Conservation (phyloP, 1,140 invertebrate species). For the Araneus ventricosus region DNA sequence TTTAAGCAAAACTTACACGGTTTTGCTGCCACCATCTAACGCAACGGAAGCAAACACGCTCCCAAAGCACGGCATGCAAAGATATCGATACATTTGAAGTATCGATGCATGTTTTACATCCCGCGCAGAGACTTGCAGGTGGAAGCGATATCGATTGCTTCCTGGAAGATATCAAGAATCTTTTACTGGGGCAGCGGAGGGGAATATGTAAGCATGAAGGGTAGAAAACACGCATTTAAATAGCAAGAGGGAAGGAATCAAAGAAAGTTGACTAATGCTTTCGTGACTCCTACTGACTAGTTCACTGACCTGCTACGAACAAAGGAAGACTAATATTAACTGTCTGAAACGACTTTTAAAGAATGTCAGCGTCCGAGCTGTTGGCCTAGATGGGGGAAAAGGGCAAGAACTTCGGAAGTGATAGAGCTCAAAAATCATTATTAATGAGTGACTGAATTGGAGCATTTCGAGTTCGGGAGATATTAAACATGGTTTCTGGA, state of each 20-base stretch:
- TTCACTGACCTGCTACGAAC: neutral
- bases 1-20: too few species aligned
- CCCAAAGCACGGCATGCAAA: neutral
- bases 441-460: neutral
- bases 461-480: neutral
- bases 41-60: neutral
- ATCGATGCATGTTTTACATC: conserved; percentile 28
- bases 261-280: conserved; percentile 10
- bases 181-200: neutral
- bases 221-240: conserved; percentile 12
- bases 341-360: neutral
- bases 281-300: neutral
- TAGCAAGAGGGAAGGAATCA: neutral
- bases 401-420: neutral
- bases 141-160: conserved; percentile 2
- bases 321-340: conserved; percentile 21
- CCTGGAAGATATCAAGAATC: neutral
- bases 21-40: too few species aligned
- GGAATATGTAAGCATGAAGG: neutral
- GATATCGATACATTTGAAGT: neutral
- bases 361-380: neutral
- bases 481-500: neutral
- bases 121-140: neutral
- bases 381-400: neutral
- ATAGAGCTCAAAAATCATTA: neutral